Conservation (phyloP, 1,140 invertebrate genomes). For the Bombyx mori region ASM3026992v2 NC_085129.1:13927001-13927500, state of each 20-base stretch:
- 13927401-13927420: too few species aligned
- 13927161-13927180: slow-evolving; percentile 6
- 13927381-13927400: too few species aligned
- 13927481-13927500: too few species aligned
- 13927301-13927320: slow-evolving; percentile 45
- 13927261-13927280: slow-evolving; percentile 44
- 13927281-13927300: slow-evolving; percentile 69
- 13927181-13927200: slow-evolving; percentile 19
- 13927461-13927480: too few species aligned
- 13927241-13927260: slow-evolving; percentile 9
- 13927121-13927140: slow-evolving; percentile 10
- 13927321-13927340: slow-evolving; percentile 24
- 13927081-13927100: slow-evolving; percentile 7
- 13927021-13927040: too few species aligned
- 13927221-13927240: slow-evolving; percentile 12
- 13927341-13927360: slow-evolving; percentile 3
- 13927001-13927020: too few species aligned
- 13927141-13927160: slow-evolving; percentile 13
- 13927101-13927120: slow-evolving; percentile 6
- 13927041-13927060: too few species aligned
- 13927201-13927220: slow-evolving; percentile 16
- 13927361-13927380: too few species aligned
- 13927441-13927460: too few species aligned
- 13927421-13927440: too few species aligned
- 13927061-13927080: not conserved